Conservation (phyloP, 2,888 invertebrate genomes). For the Hirtodrosophila confusa region DNA sequence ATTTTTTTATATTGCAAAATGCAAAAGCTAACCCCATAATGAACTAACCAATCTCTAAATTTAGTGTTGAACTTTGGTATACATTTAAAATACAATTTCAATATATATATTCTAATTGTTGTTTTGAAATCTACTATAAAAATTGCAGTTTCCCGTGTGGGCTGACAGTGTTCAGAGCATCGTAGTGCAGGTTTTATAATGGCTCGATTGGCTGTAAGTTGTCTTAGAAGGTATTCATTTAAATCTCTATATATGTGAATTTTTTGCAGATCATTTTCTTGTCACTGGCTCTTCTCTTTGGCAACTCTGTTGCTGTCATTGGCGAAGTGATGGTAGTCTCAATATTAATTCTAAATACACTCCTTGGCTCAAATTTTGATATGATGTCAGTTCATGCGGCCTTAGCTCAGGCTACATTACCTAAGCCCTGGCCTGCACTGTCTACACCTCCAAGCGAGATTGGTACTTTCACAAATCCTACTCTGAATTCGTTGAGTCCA, state of each 20-base stretch:
- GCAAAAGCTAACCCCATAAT: constrained; percentile 12
- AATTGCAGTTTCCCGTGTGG: constrained; percentile 12
- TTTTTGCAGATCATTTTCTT: constrained; percentile 15
- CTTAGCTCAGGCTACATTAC: too few relatives aligned
- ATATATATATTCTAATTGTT: neutral
- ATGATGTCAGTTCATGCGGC: neutral
- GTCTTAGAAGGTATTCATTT: too few relatives aligned
- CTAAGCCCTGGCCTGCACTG: too few relatives aligned
- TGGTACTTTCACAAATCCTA: too few relatives aligned
- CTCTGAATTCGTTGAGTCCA: too few relatives aligned
- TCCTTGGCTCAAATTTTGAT: neutral
- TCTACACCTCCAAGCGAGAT: too few relatives aligned
- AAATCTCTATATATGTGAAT: neutral
- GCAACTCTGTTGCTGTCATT: neutral
- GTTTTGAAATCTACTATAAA: constrained; percentile 31
- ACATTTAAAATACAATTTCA: neutral
- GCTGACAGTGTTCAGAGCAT: constrained; percentile 20
- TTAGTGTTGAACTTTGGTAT: constrained; percentile 1
- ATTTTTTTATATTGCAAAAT: neutral
- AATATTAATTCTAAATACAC: neutral
- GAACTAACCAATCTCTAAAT: neutral
- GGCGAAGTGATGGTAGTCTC: neutral
- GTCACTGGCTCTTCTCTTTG: neutral
- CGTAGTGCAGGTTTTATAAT: constrained; percentile 12
- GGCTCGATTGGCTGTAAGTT: constrained; percentile 22